phyloP scores from a whole-genome alignment of 1,140 invertebrate species.

The Coptotermes formosanus region DNA sequence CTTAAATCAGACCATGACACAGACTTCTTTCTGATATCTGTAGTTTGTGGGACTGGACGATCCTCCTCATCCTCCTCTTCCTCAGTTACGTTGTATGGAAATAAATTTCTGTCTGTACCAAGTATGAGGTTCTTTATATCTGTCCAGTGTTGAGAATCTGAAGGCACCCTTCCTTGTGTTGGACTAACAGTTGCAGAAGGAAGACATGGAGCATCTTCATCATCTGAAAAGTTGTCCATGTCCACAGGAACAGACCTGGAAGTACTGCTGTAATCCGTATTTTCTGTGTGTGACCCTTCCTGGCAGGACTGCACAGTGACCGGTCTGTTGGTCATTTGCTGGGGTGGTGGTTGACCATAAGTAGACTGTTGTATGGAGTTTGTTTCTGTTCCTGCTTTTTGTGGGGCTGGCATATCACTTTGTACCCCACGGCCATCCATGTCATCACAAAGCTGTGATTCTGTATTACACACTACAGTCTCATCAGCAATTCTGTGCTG shows the following conservation, averaged over 20 bases:
- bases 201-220: not conserved
- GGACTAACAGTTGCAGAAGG: not conserved
- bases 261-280: not conserved
- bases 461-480: not conserved
- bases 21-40: conserved; percentile 25
- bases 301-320: not conserved
- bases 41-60: not conserved
- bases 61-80: conserved; percentile 17
- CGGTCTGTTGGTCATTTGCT: not conserved
- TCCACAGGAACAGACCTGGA: not conserved
- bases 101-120: not conserved
- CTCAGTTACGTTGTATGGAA: not conserved
- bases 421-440: not conserved
- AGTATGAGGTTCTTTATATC: conserved; percentile 17
- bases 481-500: not conserved
- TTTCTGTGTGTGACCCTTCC: not conserved
- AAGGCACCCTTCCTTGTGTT: not conserved
- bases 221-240: not conserved
- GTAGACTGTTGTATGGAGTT: not conserved
- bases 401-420: not conserved
- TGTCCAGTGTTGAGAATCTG: not conserved
- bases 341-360: not conserved
- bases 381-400: not conserved
- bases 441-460: not conserved
- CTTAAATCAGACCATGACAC: conserved; percentile 30